Percentiles rank a stretch among this genome's conserved stretches.
phyloP scores from a whole-genome alignment of 2,113 vertebrate genomes.

The Nettapus auritus region DNA sequence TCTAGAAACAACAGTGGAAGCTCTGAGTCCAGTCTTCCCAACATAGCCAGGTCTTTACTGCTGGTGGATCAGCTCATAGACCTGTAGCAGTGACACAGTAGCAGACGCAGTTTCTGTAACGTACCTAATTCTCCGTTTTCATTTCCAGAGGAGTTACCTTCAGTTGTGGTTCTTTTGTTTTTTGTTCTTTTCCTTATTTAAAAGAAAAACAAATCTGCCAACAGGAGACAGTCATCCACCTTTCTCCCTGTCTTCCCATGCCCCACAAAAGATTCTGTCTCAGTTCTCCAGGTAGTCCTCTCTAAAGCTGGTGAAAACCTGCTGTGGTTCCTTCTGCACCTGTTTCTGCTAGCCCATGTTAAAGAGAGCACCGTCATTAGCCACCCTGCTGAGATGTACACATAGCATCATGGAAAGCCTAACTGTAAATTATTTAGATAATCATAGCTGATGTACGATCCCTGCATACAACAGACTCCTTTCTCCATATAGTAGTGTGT shows the following conservation, averaged over 20 bases:
- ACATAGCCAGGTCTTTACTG: conserved; percentile 98
- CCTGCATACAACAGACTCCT: conserved; percentile 48
- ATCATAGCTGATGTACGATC: conserved; percentile 32
- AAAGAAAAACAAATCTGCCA: conserved; percentile 45
- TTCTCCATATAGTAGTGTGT: conserved; percentile 33
- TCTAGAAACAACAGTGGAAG: conserved; percentile 99
- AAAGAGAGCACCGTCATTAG: conserved; percentile 46
- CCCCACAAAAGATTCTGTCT: conserved; percentile 56
- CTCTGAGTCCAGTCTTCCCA: conserved; percentile 99
- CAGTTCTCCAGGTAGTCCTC: conserved; percentile 48
- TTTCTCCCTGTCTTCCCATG: neutral
- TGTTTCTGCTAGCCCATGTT: conserved; percentile 29
- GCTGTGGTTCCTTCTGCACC: conserved; percentile 34
- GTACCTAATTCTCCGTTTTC: conserved; percentile 70
- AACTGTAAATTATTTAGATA: conserved; percentile 32
- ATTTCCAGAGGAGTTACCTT: conserved; percentile 74
- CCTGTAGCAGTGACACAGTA: conserved; percentile 92
- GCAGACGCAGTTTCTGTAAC: conserved; percentile 81
- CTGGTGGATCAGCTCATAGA: conserved; percentile 99
- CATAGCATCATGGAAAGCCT: conserved; percentile 19
- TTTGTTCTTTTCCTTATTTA: neutral
- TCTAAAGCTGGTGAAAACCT: conserved; percentile 33
- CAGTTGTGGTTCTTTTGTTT: conserved; percentile 51
- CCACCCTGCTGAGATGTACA: conserved; percentile 32
- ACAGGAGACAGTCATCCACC: conserved; percentile 51